A percentile compares a stretch with the other conserved stretches of the same genome.
Conservation (phyloP, 2,113 vertebrate species). For the Microtus pennsylvanicus region DNA sequence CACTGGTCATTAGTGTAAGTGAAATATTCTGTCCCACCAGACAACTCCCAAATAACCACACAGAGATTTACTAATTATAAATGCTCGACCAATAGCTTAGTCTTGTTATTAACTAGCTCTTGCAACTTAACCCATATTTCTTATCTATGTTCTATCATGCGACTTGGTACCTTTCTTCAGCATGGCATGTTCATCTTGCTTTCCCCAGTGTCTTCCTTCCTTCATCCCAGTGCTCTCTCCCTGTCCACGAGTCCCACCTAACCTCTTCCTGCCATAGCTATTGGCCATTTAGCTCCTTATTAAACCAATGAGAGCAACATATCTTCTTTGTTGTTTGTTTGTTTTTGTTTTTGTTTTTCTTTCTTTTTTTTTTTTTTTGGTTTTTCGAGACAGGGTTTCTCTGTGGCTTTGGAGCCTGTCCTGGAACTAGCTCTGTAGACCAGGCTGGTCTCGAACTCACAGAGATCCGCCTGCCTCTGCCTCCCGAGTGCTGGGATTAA, state of each 20-base stretch:
- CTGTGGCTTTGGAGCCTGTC: no score
- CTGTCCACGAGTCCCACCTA: not conserved
- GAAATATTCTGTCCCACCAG: not conserved
- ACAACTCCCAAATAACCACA: not conserved
- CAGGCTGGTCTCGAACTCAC: no score
- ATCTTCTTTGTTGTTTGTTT: not conserved
- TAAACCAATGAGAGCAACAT: not conserved
- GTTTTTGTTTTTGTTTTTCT: no score
- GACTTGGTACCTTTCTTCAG: not conserved
- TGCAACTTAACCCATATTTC: not conserved
- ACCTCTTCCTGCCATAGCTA: not conserved
- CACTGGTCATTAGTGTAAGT: not conserved
- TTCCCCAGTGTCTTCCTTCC: not conserved
- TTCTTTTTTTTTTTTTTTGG: no score
- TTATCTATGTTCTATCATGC: not conserved
- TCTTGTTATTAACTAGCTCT: not conserved
- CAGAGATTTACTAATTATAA: not conserved
- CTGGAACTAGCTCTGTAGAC: no score
- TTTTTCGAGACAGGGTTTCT: no score
- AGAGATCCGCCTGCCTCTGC: no score
- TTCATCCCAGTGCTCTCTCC: not conserved
- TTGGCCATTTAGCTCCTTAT: not conserved
- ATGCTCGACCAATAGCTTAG: not conserved
- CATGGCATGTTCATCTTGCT: not conserved
- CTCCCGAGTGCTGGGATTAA: no score